Evolutionary conservation across 2,113 vertebrate species (phyloP), one percentile per base, ranked within the genome.

Genomic region (Ceyx cyanopectus): DNA sequence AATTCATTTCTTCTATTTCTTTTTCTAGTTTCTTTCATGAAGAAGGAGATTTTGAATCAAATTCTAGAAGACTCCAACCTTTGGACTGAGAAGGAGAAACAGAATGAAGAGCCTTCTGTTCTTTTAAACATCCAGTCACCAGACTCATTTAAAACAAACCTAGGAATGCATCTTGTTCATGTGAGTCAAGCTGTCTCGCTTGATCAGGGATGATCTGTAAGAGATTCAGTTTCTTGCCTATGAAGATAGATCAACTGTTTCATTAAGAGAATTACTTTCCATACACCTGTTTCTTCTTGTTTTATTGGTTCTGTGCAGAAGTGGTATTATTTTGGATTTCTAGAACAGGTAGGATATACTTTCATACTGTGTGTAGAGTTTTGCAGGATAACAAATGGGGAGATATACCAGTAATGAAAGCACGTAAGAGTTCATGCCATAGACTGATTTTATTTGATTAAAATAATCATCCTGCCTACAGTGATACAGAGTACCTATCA

Each of bases 291-390:
- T 94, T 89, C 69, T 92, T 94, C 72, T 46, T 29, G 56, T 90
- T 94, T 85, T 61, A 68, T 41, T 73, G 43, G 22, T 81, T 83
- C 56, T 92, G 34, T 85, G 73, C 53, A 87, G 78, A 89, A 94
- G 37, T 37, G 21, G 40, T 79, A 92, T 77, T 90, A 91, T 92
- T 79, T 81, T 86, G 76, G 69, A 87, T 77, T 95, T 56, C 57
- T 78, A 87, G 58, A 96, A 70, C 14, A 90, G 46, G 30, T 54
- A 81, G 61, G 13, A 75, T 58, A 61, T n/a, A 65, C 58, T 75
- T 37, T 61, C 79, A 62, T 68, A 41, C 30, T 87, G 26, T 81
- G 21, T 73, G 34, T 12, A 40, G 19, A 85, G 29, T 14, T 95
- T 81, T 96, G 61, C 30, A 81, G 65, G 29, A 6, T 43, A 72